These are phyloP conservation scores for Littorina saxatilis DNA, from an alignment of 1,140 invertebrate genomes.

Conservation along the genomic window DNA sequence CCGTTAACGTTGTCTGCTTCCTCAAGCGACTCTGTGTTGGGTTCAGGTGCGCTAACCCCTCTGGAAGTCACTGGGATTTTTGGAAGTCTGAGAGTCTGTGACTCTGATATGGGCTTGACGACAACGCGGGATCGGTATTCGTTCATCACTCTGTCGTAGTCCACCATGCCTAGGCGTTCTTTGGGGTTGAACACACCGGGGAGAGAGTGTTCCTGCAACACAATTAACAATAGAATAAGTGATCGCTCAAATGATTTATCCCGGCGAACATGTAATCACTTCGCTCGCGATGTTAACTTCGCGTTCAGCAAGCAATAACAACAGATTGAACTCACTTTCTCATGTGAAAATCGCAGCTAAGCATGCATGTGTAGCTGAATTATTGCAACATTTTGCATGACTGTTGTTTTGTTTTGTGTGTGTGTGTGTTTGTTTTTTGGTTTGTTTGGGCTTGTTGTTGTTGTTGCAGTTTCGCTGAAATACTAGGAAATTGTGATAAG, in stretches of 20 bases:
- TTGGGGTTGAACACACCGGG: slow-evolving; percentile 53
- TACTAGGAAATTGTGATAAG: too few species aligned
- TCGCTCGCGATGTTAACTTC: too few species aligned
- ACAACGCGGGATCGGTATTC: slow-evolving; percentile 47
- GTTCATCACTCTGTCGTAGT: slow-evolving; percentile 57
- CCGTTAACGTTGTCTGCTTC: background rate
- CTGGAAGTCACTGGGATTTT: background rate
- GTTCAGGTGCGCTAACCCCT: background rate
- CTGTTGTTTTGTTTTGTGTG: too few species aligned
- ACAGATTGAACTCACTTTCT: too few species aligned
- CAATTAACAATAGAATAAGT: background rate
- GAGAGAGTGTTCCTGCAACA: slow-evolving; percentile 55
- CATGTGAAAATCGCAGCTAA: slow-evolving; percentile 47
- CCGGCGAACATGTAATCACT: too few species aligned
- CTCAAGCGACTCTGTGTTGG: background rate
- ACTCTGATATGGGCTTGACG: slow-evolving; percentile 10
- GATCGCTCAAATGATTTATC: too few species aligned
- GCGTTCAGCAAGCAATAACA: too few species aligned
- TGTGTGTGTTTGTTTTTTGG: too few species aligned
- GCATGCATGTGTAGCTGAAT: too few species aligned
- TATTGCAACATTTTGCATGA: too few species aligned
- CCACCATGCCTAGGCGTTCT: slow-evolving; percentile 54
- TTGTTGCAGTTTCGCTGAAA: too few species aligned
- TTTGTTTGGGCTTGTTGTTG: too few species aligned
- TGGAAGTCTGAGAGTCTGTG: background rate